Conservation (phyloP, 2,113 vertebrate genomes). For the Apus apus region DNA sequence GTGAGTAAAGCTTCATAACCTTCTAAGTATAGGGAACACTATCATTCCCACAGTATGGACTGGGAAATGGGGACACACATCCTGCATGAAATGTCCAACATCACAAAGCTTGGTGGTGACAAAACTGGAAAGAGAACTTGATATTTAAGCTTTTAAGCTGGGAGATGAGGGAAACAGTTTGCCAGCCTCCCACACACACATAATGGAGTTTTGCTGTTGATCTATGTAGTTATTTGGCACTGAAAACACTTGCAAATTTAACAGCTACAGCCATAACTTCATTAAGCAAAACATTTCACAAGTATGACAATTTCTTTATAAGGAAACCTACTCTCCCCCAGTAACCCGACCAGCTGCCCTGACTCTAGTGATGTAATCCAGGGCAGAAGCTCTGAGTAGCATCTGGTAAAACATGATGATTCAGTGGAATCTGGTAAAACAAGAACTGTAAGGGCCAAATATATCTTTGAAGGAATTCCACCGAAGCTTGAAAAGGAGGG, state of each 20-base stretch:
- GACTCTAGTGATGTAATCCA: slow-evolving; percentile 51
- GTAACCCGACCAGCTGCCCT: not conserved
- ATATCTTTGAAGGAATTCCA: slow-evolving; percentile 45
- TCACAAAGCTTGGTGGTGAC: not conserved
- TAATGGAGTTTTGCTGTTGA: not conserved
- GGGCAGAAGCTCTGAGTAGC: not conserved
- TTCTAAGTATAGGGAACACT: not conserved
- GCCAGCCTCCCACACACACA: not conserved
- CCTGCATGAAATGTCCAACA: accelerated
- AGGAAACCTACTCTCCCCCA: not conserved
- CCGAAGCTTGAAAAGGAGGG: not conserved
- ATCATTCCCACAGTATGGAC: not conserved
- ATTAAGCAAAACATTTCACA: not conserved
- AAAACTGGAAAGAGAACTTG: not conserved
- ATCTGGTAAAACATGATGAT: slow-evolving; percentile 58
- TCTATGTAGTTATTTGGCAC: not conserved
- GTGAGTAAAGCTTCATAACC: not conserved
- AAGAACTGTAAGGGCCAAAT: slow-evolving; percentile 23
- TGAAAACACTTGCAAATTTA: not conserved
- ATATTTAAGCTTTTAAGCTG: not conserved
- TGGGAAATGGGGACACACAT: accelerated
- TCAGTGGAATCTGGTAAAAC: slow-evolving; percentile 57
- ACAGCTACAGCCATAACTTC: not conserved
- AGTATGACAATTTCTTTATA: not conserved
- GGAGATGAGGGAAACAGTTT: not conserved